phyloP scores from a whole-genome alignment of 37 sponge, comb jelly and placozoan species.

The Haliclona indistincta region DNA sequence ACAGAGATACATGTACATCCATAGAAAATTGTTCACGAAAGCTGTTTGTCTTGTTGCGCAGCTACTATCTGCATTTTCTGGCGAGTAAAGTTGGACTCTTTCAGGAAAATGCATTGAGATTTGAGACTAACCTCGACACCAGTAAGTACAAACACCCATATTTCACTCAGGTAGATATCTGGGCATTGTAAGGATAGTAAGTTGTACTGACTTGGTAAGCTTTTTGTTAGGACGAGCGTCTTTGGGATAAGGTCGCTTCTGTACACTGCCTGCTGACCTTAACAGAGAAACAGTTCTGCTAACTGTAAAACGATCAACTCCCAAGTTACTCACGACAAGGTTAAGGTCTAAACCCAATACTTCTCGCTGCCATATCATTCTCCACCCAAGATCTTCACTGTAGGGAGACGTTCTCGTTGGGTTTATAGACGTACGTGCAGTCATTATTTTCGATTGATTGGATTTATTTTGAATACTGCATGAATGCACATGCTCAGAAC shows the following conservation, averaged over 20 bases:
- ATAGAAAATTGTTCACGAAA: too few relatives aligned
- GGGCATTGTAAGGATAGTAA: neutral
- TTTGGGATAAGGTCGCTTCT: neutral
- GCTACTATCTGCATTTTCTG: constrained; percentile 16
- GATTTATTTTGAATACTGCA: too few relatives aligned
- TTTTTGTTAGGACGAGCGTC: neutral
- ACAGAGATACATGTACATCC: too few relatives aligned
- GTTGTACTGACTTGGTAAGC: constrained; percentile 1
- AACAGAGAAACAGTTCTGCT: neutral
- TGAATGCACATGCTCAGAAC: too few relatives aligned
- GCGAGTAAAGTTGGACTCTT: neutral
- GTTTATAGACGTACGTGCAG: too few relatives aligned
- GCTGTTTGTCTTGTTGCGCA: neutral
- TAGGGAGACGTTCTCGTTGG: neutral
- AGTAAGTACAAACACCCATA: neutral
- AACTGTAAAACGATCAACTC: constrained; percentile 3
- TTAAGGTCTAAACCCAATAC: neutral
- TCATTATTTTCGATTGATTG: too few relatives aligned
- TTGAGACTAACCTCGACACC: neutral
- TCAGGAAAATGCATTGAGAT: neutral
- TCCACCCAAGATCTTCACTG: constrained; percentile 8
- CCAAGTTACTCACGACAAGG: neutral
- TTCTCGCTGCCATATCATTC: constrained; percentile 10
- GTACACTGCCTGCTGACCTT: neutral
- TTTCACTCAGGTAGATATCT: neutral